Conservation (phyloP, 2,888 invertebrate species). For the Choristoneura rosaceana region DNA sequence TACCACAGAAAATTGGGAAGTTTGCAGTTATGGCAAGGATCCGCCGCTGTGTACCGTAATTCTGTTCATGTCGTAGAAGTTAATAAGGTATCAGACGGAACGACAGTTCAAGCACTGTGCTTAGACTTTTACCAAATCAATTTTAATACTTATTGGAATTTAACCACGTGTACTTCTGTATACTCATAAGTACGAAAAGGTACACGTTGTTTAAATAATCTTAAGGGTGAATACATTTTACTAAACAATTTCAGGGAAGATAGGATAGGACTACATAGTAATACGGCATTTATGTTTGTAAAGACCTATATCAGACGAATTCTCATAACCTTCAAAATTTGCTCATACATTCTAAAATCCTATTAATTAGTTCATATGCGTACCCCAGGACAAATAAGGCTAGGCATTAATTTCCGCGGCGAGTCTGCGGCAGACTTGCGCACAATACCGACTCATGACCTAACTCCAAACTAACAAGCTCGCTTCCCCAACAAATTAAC, state of each 20-base stretch:
- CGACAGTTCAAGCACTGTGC: neutral
- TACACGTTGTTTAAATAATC: too few species aligned
- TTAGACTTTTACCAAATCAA: neutral
- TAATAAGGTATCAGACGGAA: neutral
- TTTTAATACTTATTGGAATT: neutral
- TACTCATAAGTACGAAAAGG: too few species aligned
- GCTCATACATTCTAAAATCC: neutral
- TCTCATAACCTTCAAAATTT: neutral
- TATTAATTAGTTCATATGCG: neutral
- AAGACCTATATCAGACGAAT: too few species aligned
- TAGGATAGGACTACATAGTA: too few species aligned
- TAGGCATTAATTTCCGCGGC: slow-evolving; percentile 16
- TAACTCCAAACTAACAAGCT: slow-evolving; percentile 29
- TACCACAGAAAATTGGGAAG: neutral
- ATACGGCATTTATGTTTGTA: neutral
- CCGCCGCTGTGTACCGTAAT: neutral
- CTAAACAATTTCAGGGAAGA: too few species aligned
- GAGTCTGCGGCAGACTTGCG: slow-evolving; percentile 1
- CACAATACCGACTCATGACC: slow-evolving; percentile 22
- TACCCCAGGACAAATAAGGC: slow-evolving; percentile 16
- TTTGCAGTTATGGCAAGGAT: neutral
- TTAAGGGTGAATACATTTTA: too few species aligned
- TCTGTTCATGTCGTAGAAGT: neutral
- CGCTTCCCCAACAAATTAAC: slow-evolving; percentile 36
- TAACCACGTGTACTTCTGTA: too few species aligned